Evolutionary conservation across 1,140 invertebrate genomes (phyloP), one percentile per base, ranked within the genome.

Genomic region (Drosophila suzukii): DNA sequence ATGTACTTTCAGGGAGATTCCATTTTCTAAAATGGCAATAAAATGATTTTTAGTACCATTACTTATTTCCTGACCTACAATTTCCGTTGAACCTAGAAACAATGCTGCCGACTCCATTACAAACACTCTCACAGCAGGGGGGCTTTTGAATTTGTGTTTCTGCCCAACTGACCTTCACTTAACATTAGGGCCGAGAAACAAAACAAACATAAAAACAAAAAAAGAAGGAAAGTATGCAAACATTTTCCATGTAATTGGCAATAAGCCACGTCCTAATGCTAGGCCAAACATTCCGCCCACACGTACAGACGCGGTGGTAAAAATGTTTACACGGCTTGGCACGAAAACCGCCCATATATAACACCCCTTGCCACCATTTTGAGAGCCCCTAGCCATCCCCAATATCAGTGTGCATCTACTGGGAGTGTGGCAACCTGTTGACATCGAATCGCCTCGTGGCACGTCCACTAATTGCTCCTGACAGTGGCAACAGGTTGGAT

Each of bases 401-500:
- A 12, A n/a, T 32, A 46, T 10, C 17, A 24, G 50, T 55, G 70
- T 73, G 53, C 50, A 54, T 36, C 20, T 30, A 49, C 43, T 51
- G 32, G 57, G 44, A 46, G 46, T 50, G 81, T 73, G 66, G 78
- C 83, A 88, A 88, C 83, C 83, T 88, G 83, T 88, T 88, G 83
- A 88, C 83, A 89, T 70, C 80, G 50, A 67, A 59, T 54, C 58
- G 65, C 46, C 41, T 71, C 43, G 58, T 49, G 46, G 56, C 49
- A 68, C 60, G 61, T 68, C 53, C 71, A 71, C 80, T 88, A 88
- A 88, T 88, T 88, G 79, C 66, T 88, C 73, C 59, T 58, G 83
- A 88, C 84, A 82, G 78, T 76, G 83, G 71, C 82, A 86, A 88
- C 82, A 83, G 83, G 79, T 86, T 78, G 61, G 63, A 86, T 63